Conservation (phyloP, 2,797 vertebrate species). For the Chrysolophus pictus region DNA sequence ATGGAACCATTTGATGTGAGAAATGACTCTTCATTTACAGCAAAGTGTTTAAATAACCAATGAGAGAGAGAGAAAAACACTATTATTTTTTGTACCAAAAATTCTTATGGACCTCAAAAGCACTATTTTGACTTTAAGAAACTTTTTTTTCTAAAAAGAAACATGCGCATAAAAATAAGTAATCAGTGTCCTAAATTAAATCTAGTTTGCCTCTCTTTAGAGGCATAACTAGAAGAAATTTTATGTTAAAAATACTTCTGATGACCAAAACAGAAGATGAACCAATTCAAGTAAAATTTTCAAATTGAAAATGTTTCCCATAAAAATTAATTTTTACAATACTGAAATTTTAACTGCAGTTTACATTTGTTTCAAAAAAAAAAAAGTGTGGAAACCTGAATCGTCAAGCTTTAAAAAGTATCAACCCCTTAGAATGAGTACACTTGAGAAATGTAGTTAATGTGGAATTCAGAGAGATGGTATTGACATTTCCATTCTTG, state of each 20-base stretch:
- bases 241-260: constrained; percentile 48
- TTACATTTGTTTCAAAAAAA: constrained; percentile 23
- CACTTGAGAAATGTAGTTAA: constrained; percentile 5
- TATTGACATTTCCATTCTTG: constrained; percentile 55
- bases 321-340: constrained; percentile 44
- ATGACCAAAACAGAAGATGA: constrained; percentile 28
- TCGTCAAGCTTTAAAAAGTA: constrained; percentile 6
- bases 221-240: constrained; percentile 65
- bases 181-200: constrained; percentile 75
- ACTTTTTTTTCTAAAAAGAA: constrained; percentile 72
- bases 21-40: constrained; percentile 82
- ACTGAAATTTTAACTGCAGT: background rate
- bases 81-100: constrained; percentile 87
- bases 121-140: constrained; percentile 83
- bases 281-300: constrained; percentile 43
- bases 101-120: constrained; percentile 82
- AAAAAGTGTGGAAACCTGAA: constrained; percentile 39
- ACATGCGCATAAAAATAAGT: constrained; percentile 52
- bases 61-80: constrained; percentile 55
- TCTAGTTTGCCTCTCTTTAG: constrained; percentile 69
- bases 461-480: constrained; percentile 22
- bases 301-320: constrained; percentile 18
- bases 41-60: constrained; percentile 78
- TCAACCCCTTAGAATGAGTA: background rate
- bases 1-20: constrained; percentile 85